phyloP scores from a whole-genome alignment of 2,113 vertebrate genomes.

The Callaeas wilsoni region DNA sequence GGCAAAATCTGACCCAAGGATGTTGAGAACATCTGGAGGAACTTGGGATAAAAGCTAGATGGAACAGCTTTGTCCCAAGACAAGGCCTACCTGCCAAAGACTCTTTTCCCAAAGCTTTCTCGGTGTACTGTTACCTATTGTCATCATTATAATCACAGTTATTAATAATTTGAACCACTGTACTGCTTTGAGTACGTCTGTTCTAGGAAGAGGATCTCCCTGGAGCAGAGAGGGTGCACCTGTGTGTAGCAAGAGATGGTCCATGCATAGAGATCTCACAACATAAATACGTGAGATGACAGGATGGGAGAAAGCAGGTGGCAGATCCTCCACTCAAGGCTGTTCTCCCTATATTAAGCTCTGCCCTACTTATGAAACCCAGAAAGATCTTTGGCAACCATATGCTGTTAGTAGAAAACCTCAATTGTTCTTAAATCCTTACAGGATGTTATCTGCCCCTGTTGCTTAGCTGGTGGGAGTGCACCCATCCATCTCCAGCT shows the following conservation, averaged over 20 bases:
- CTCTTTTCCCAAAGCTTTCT: background rate
- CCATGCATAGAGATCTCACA: background rate
- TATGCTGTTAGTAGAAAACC: background rate
- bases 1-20: background rate
- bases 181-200: background rate
- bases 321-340: background rate
- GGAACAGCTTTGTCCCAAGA: background rate
- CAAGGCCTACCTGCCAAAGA: background rate
- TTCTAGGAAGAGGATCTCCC: background rate
- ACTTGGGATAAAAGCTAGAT: background rate
- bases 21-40: background rate
- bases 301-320: background rate
- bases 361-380: background rate
- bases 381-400: background rate
- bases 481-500: background rate
- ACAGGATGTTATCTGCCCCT: background rate
- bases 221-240: background rate
- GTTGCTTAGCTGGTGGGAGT: background rate
- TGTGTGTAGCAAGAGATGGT: background rate
- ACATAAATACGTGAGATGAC: background rate
- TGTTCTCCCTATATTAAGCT: background rate
- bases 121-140: background rate
- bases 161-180: background rate
- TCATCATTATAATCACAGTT: background rate
- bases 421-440: background rate